These are phyloP conservation scores for Ammodytes dubius DNA, from an alignment of 2,113 vertebrate species.

Conservation along the genomic window DNA sequence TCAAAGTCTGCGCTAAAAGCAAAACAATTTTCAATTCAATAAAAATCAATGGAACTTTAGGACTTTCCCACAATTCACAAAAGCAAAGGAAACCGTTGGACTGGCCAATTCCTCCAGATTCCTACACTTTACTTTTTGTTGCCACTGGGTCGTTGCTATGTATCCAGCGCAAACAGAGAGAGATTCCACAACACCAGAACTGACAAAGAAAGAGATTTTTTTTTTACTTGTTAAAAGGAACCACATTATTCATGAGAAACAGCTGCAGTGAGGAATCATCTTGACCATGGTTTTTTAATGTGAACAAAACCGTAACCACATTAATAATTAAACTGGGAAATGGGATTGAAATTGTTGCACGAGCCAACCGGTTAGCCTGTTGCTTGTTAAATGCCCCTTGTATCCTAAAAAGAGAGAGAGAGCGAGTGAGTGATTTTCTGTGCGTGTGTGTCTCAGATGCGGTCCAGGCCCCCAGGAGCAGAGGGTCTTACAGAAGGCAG, in stretches of 20 bases:
- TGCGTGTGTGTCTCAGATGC: conserved; percentile 60
- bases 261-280: not conserved
- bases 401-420: not conserved
- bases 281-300: conserved; percentile 7
- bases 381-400: conserved; percentile 45
- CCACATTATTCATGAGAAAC: conserved; percentile 57
- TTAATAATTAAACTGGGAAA: conserved; percentile 30
- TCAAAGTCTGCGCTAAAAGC: no score
- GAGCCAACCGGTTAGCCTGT: conserved; percentile 54
- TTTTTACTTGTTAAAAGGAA: not conserved
- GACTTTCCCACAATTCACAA: conserved; percentile 6
- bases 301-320: conserved; percentile 11
- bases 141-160: conserved; percentile 47
- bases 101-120: not conserved
- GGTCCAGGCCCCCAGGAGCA: conserved; percentile 61
- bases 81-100: not conserved
- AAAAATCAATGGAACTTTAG: not conserved
- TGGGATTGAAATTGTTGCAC: conserved; percentile 27
- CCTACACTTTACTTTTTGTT: conserved; percentile 16
- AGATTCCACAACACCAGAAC: conserved; percentile 53
- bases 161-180: conserved; percentile 45
- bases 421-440: conserved; percentile 22
- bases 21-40: no score
- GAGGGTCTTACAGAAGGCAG: conserved; percentile 58
- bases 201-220: conserved; percentile 38